Base-by-base conservation (phyloP, 2,888 invertebrate genomes). In the Andrena bicolor region DNA sequence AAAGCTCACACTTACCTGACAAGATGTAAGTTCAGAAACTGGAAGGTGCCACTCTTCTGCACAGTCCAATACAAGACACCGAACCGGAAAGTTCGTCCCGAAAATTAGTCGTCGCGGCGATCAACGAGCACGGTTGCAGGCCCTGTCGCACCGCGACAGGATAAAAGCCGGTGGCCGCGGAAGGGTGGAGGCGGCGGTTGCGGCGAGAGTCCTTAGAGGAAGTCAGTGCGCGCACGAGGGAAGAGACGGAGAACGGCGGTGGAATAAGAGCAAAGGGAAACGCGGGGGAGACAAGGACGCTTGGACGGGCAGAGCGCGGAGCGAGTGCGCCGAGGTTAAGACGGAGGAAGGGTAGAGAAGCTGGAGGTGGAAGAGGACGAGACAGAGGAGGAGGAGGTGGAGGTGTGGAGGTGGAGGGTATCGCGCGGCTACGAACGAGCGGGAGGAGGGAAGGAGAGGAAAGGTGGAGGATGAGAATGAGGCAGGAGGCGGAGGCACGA, bases 1-100 rank as follows among this genome's bases (percentile, higher is more conserved):
- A 91, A 93, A 93, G 93, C 93, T 93, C 93, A 90, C 93, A 93
- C 93, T 93, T 92, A 93, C 92, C 93, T 91, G 93, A 93, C 93
- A 93, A 93, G 93, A 93, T 93, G 93, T 93, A 93, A 93, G 92
- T 93, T 93, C 92, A 90, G 91, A 92, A 93, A 93, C 91, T 93
- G 93, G 93, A 92, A 92, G 92, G 92, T 91, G 93, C 90, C 91
- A 92, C 91, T 51, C 51, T 91, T 92, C 92, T 91, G 92, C 93
- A 93, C 94, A 94, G 94, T 94, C 93, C 94, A 92, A 93, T 90
- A 91, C 92, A 92, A 93, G 94, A 93, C 93, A 91, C 92, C 94
- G 94, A 92, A 92, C 93, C 93, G 93, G 93, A 91, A 92, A 92
- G 93, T 92, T 92, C 91, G 90, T 87, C 86, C 71, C 86, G 85